A percentile compares a stretch with the other conserved stretches of the same genome.
Evolutionary conservation across 2,113 vertebrate genomes (phyloP).

Genomic region (Oenanthe melanoleuca): DNA sequence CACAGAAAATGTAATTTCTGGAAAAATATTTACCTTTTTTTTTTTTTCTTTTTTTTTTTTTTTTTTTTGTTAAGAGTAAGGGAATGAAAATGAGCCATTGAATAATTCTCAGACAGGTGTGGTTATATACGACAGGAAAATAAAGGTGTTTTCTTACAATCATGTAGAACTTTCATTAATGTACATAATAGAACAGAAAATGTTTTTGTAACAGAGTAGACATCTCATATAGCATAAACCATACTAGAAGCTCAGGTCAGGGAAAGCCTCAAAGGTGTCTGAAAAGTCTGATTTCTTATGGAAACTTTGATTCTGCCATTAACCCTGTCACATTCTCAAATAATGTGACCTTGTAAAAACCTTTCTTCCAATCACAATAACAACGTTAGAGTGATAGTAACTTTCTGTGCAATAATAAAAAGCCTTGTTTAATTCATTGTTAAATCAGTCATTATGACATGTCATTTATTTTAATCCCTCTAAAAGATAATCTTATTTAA

Average conservation of each 20-base stretch:
- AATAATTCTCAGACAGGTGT: not conserved
- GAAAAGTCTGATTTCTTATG: not conserved
- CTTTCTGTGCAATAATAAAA: not conserved
- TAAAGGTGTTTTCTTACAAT: not conserved
- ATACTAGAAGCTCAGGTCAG: not conserved
- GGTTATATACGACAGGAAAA: not conserved
- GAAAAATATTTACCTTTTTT: not conserved
- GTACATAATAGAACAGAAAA: not conserved
- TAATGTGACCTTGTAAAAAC: not conserved
- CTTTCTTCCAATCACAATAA: not conserved
- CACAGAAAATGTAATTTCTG: not conserved
- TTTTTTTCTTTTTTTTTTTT: not conserved
- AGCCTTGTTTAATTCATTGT: not conserved
- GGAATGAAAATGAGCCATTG: not conserved
- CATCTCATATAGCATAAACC: not conserved
- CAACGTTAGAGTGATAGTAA: not conserved
- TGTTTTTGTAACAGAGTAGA: not conserved
- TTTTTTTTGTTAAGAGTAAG: not conserved
- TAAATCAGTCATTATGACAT: not conserved
- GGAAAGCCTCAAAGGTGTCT: not conserved
- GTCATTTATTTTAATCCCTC: slow-evolving; percentile 23
- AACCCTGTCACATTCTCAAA: not conserved
- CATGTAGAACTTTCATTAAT: not conserved
- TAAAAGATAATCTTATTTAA: slow-evolving; percentile 2
- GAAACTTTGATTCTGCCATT: not conserved